Evolutionary conservation across 2,113 vertebrate species (phyloP), one percentile per base, ranked within the genome.

Genomic region (Spea bombifrons): DNA sequence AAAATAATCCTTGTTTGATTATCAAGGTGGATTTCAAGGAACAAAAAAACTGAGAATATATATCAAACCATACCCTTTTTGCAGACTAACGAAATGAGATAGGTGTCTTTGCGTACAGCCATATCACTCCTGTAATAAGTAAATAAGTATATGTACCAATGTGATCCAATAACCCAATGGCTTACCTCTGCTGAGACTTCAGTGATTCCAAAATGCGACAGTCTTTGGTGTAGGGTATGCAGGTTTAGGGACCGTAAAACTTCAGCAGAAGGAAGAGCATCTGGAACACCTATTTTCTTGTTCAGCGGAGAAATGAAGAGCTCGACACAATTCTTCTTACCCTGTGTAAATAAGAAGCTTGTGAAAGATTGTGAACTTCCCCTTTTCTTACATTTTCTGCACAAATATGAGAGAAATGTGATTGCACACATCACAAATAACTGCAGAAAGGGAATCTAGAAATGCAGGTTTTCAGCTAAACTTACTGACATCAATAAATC

Each of bases 171-270:
- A 52, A 52, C 9, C 50, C 6, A 70, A 55, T 73, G 53, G 86
- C 90, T 46, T 87, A 99, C 97, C 96, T 97, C 94, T 7, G 95
- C 90, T 2, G 94, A 94, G 72, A 98, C 86, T 53, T 95, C 93
- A 3, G 91, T 97, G 87, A 97, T 95, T 87, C 95, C 95, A 79
- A 97, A 95, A 75, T 94, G 91, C 2, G 92, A 92, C 83, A 98
- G 92, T 88, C 92, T 93, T 69, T 92, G 92, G 53, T 95, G 95
- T 43, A 98, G 91, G 71, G 93, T 84, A 83, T 95, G 87, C 86
- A 94, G 88, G 78, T 98, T 95, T 73, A 99, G 95, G 3, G 95
- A 96, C n/a, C 88, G 93, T 73, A 99, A 89, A 67, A 97, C 94
- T 85, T 98, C 95, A 67, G 96, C 93, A 3, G 95, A 94, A 0